Conservation (phyloP, 2,113 vertebrate species). For the Trematomus loennbergii region DNA sequence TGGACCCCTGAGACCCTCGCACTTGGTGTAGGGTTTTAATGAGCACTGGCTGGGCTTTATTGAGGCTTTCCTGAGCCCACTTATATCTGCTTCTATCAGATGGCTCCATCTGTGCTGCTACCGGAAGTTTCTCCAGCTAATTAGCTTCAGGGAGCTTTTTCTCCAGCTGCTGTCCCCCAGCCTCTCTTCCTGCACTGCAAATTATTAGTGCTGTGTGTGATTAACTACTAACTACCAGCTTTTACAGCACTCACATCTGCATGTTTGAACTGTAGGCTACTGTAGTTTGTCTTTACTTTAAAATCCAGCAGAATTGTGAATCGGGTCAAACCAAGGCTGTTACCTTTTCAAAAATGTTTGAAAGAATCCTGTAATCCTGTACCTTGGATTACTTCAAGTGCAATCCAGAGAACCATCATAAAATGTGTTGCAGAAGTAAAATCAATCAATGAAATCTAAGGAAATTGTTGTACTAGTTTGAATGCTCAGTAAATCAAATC, state of each 20-base stretch:
- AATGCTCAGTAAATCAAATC: background rate
- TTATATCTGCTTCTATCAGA: conserved; percentile 45
- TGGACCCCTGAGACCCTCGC: conserved; percentile 73
- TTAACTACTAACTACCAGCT: conserved; percentile 37
- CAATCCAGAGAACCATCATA: background rate
- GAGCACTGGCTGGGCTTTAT: conserved; percentile 64
- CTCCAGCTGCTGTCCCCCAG: conserved; percentile 37
- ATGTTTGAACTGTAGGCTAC: conserved; percentile 3
- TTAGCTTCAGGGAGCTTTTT: conserved; percentile 62
- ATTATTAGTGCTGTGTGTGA: conserved; percentile 60
- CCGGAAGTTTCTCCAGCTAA: conserved; percentile 69
- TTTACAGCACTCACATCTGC: conserved; percentile 37
- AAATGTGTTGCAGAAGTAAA: background rate
- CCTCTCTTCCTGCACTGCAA: conserved; percentile 22
- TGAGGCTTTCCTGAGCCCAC: conserved; percentile 55
- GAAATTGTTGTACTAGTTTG: background rate
- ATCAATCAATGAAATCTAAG: background rate
- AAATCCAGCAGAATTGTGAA: background rate
- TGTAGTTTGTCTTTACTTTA: background rate
- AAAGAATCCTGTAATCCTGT: background rate
- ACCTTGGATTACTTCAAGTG: background rate
- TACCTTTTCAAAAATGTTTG: background rate
- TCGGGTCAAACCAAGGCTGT: background rate
- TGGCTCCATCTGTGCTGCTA: conserved; percentile 50
- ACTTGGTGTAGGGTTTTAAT: conserved; percentile 76